Evolutionary conservation across 30 jellyfish, hydroid and myxozoan genomes (phyloP).

Genomic region (Clytia hemisphaerica): DNA sequence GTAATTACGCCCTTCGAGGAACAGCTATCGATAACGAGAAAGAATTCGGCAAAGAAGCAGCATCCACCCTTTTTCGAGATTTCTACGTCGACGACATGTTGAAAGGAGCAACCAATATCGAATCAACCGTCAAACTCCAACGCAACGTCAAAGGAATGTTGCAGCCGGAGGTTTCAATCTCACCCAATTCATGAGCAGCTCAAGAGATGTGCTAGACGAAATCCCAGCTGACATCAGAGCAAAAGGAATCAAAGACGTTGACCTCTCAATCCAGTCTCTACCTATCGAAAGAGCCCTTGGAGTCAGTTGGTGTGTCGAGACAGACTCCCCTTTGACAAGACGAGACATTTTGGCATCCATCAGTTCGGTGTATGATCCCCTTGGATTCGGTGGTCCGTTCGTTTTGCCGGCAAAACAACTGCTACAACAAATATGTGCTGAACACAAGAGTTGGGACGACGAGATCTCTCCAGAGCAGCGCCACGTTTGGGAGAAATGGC

Average conservation of each 20-base stretch:
- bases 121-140: background rate
- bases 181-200: conserved; percentile 16
- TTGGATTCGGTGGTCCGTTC: conserved; percentile 34
- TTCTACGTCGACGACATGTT: conserved; percentile 55
- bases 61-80: conserved; percentile 13
- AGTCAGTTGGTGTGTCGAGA: conserved; percentile 38
- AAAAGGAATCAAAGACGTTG: background rate
- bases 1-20: conserved; percentile 39
- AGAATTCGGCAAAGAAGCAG: too few relatives aligned
- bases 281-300: conserved; percentile 25
- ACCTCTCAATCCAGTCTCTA: background rate
- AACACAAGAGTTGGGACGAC: conserved; percentile 28
- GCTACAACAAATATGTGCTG: conserved; percentile 18
- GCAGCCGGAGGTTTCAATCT: conserved; percentile 32
- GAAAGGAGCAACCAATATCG: conserved; percentile 10
- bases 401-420: conserved; percentile 20
- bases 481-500: conserved; percentile 20
- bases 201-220: conserved; percentile 17
- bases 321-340: conserved; percentile 35
- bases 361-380: conserved; percentile 42
- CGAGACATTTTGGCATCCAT: conserved; percentile 33
- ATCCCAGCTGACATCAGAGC: conserved; percentile 10
- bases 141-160: conserved; percentile 11
- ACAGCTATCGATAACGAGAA: conserved; percentile 27
- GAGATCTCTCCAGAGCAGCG: conserved; percentile 12